These are phyloP conservation scores for Anguilla megastoma DNA, from an alignment of 2,797 vertebrate genomes.

Conservation along the genomic window DNA sequence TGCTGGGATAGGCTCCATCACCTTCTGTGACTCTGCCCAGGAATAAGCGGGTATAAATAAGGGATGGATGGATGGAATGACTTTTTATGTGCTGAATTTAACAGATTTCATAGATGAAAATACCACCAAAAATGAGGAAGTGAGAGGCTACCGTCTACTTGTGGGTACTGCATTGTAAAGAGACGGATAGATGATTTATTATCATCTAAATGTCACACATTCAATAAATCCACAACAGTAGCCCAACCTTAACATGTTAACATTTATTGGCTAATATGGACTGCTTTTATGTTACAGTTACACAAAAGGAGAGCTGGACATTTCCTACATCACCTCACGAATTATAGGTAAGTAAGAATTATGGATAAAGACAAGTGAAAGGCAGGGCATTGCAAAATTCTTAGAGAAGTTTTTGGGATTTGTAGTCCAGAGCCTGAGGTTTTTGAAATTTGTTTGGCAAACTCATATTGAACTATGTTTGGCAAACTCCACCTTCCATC, in stretches of 20 bases:
- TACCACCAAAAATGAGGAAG: neutral
- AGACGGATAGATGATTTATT: neutral
- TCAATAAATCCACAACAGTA: neutral
- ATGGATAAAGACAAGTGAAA: neutral
- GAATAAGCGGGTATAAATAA: no score
- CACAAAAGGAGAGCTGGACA: slow-evolving; percentile 97
- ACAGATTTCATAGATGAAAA: neutral
- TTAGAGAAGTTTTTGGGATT: neutral
- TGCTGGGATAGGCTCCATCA: no score
- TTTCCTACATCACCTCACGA: slow-evolving; percentile 94
- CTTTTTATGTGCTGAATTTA: neutral
- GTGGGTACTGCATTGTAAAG: neutral
- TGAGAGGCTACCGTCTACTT: neutral
- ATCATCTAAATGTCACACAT: neutral
- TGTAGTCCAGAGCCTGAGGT: neutral
- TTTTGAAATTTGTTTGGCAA: neutral
- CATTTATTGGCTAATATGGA: slow-evolving; percentile 14
- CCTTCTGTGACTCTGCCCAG: no score
- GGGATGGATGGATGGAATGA: no score
- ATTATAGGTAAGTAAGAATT: slow-evolving; percentile 86
- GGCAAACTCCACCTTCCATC: neutral
- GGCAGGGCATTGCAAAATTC: neutral
- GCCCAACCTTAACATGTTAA: neutral
- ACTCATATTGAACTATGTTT: no score
- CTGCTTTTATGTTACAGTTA: slow-evolving; percentile 75